Evolutionary conservation across 2,113 vertebrate genomes (phyloP), one percentile per base, ranked within the genome.

Genomic region (Caretta caretta): DNA sequence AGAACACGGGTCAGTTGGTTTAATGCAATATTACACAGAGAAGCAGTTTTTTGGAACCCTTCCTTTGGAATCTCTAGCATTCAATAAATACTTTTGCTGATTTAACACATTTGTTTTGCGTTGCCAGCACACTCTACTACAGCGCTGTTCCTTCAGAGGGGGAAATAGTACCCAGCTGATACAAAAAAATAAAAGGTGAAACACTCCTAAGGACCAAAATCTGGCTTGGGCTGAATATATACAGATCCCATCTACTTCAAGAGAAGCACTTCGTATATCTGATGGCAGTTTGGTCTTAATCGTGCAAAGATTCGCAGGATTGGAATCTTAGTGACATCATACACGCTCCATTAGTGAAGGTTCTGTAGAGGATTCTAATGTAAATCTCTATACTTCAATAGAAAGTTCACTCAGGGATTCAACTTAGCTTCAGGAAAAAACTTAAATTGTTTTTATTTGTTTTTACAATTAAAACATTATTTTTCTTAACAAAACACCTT

Each of bases 341-440:
- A 13, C 17, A 6, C 20, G 72, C 83, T 49, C 59, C 89, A 84
- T 35, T 79, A 80, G 53, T 10, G 17, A 24, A 0, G 0, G 54
- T 80, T 57, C 76, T 53, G 3, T 79, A 11, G 20, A 2, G 16
- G n/a, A 49, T 84, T 38, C 84, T 10, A 3, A 4, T 8, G 49
- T 0, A 85, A 57, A 84, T 72, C 62, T 80, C 27, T 59, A 11
- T 59, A 59, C 42, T 46, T 17, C 0, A 0, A 1, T 9, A 56
- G n/a, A 69, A 88, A 78, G 51, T 86, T 87, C 69, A 86, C 13
- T 2, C 42, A 48, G 35, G 13, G 31, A 29, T 80, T 29, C 54
- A 35, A 59, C 51, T 86, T 89, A 83, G 84, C 85, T 93, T 51
- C 57, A 76, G 84, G 12, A 90, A 80, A 65, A 95, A 90, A 86